phyloP scores from a whole-genome alignment of 2,888 invertebrate species.

The Pollenia griseotomentosa region DNA sequence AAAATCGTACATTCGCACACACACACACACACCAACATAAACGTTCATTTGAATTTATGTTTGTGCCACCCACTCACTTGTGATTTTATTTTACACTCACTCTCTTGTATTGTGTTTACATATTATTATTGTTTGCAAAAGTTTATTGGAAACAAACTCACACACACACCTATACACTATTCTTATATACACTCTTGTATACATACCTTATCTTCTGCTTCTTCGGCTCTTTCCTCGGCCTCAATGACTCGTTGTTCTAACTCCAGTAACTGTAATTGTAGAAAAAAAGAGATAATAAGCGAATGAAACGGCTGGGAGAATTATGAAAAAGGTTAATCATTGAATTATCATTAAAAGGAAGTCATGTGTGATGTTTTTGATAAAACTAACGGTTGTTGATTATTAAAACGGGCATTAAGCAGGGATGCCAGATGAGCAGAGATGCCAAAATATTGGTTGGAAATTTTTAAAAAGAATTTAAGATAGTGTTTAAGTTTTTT shows the following conservation, averaged over 20 bases:
- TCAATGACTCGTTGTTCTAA: slow-evolving; percentile 96
- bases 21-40: background rate
- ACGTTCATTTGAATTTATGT: too few relatives aligned
- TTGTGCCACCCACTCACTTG: too few relatives aligned
- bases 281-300: slow-evolving; percentile 3
- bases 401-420: background rate
- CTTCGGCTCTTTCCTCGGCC: slow-evolving; percentile 96
- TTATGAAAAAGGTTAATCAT: slow-evolving; percentile 51
- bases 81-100: too few relatives aligned
- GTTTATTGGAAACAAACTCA: background rate
- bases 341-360: slow-evolving; percentile 45
- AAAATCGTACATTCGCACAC: background rate
- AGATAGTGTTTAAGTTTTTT: too few relatives aligned
- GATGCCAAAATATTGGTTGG: background rate
- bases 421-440: background rate
- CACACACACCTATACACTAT: background rate
- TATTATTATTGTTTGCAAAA: background rate
- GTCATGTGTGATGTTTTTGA: slow-evolving; percentile 62
- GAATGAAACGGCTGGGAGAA: background rate
- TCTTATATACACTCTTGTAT: background rate
- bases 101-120: slow-evolving; percentile 7
- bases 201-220: slow-evolving; percentile 97
- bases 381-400: slow-evolving; percentile 41
- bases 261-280: slow-evolving; percentile 92
- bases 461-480: background rate